Base-by-base conservation (phyloP, 2,113 vertebrate species). In the Pseudopipra pipra region DNA sequence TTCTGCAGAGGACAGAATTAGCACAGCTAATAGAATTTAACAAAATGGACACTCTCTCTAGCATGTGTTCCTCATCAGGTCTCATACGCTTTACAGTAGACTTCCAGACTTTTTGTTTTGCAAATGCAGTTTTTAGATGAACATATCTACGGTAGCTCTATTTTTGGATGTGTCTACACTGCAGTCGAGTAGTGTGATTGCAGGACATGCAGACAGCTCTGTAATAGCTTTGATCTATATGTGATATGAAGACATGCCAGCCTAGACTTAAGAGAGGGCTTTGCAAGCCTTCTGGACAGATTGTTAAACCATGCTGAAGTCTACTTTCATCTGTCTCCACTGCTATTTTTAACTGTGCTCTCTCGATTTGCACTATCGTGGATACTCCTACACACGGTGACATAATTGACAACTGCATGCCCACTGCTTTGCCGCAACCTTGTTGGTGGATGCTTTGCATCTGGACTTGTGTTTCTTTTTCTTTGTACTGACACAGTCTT, bases 41-140 rank as follows among this genome's bases (percentile, higher is more conserved):
- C 77, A 56, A 93, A 92, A 92, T 90, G 82, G 92, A 83, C 75
- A 27, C 79, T 79, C 21, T 90, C 6, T 61, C 27, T 21, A 51
- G 67, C 88, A 73, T 93, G 82, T 95, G 85, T 88, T 96, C 89
- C 39, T 94, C 55, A 63, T 95, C 90, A 89, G 24, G 9, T 89
- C 61, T 75, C 79, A 63, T 88, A 77, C 92, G 76, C 89, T 84
- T 88, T 80, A 63, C 1, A 8, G 18, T 84, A 41, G 55, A 47
- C 76, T 96, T 90, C 55, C 72, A 86, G 65, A 44, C 68, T 89
- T 93, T 81, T 41, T 63, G 67, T 80, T 92, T 71, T 89, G 73
- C 59, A 88, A 80, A 46, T 85, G 51, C 35, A 89, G 47, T 81
- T 93, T 92, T 86, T 78, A 89, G 75, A 75, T 74, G 12, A 86